Evolutionary conservation across 1,140 invertebrate species (phyloP), one percentile per base, ranked within the genome.

Genomic region (Eriosoma lanigerum): DNA sequence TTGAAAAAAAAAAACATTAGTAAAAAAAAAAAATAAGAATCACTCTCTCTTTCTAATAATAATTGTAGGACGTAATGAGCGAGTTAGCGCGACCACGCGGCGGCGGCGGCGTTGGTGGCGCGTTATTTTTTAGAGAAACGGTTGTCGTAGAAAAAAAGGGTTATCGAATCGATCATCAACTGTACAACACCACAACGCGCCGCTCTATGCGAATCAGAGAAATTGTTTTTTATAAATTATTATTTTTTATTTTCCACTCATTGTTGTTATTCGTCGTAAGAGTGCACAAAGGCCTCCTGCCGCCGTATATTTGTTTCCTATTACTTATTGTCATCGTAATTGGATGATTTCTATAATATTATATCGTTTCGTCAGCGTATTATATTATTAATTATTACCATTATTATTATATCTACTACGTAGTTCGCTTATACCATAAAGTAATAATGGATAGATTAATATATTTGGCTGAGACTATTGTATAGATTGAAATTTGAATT

Each of bases 111-210:
- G 72, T 38, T 56, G 72, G 72, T 75, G 50, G 72, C 29, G 19
- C 24, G 48, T 32, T 38, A 38, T 38, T 38, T 56, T 26, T 10
- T 56, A 56, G 72, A 38, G 73, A 76, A 76, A 60, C 73, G 73
- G 56, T 58, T 46, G 73, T 60, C 32, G 21, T 60, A n/a, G 38
- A 76, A 76, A 75, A 78, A 60, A 60, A 60, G 38, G 73, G 73
- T 78, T 78, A 78, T 78, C 73, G 73, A 78, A 78, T 78, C 73
- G 73, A 78, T 78, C 73, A 78, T 60, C 73, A 44, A n/a, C 32
- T 24, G 72, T 58, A 56, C 13, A 26, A 44, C 52, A 60, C 13
- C 54, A 78, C 73, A 24, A 78, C 73, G 46, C 29, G 6, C 52
- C 73, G 68, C 52, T n/a, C 52, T 75, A 58, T 75, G 38, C 17